phyloP scores from a whole-genome alignment of 2,888 invertebrate species.

The Cryptus viduatorius region DNA sequence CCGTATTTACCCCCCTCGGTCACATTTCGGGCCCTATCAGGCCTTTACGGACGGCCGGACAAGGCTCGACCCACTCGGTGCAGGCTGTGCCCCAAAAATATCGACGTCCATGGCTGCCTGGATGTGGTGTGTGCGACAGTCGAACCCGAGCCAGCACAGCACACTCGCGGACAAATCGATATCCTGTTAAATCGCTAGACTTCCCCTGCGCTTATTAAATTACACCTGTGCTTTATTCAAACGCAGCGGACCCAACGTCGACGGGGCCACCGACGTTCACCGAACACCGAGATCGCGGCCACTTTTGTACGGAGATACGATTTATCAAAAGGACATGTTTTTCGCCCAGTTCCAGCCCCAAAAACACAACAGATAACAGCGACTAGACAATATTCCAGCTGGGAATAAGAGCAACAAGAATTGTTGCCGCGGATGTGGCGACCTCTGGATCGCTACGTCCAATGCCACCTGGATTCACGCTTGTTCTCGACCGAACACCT shows the following conservation, averaged over 20 bases:
- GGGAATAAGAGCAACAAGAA: conserved; percentile 81
- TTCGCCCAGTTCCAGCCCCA: conserved; percentile 76
- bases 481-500: conserved; percentile 17
- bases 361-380: conserved; percentile 83
- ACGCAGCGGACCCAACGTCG: conserved; percentile 15
- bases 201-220: conserved; percentile 77
- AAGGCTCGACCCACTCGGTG: conserved; percentile 75
- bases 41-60: conserved; percentile 74
- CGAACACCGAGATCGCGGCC: conserved; percentile 35
- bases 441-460: conserved; percentile 57
- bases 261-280: conserved; percentile 1
- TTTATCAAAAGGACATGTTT: conserved; percentile 78
- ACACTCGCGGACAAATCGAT: conserved; percentile 81
- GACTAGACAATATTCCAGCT: conserved; percentile 77
- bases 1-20: conserved; percentile 66
- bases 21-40: conserved; percentile 79
- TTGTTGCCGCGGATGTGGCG: conserved; percentile 71
- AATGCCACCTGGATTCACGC: conserved; percentile 34
- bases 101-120: conserved; percentile 84
- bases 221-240: conserved; percentile 71
- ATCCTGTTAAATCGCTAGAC: conserved; percentile 82
- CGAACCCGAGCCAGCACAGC: conserved; percentile 66
- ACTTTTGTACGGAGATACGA: conserved; percentile 3
- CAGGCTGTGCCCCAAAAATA: conserved; percentile 83
- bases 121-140: conserved; percentile 71